Conservation (phyloP, 2,113 vertebrate species). For the Caloenas nicobarica region DNA sequence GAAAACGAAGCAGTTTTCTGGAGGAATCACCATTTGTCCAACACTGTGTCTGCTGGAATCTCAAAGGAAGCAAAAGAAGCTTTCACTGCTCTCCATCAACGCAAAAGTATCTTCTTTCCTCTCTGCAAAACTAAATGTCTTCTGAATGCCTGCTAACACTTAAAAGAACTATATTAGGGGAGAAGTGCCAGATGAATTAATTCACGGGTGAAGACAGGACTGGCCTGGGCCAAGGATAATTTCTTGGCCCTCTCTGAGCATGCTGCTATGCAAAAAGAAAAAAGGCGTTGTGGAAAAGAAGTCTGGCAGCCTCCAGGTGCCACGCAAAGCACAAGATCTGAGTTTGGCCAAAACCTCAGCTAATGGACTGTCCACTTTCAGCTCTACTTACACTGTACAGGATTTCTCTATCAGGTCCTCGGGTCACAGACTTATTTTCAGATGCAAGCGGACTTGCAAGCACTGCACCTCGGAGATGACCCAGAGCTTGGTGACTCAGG, state of each 20-base stretch:
- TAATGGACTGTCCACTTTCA: background rate
- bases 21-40: background rate
- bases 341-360: background rate
- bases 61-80: background rate
- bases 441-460: background rate
- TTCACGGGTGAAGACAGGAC: background rate
- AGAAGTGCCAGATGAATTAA: background rate
- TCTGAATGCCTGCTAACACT: background rate
- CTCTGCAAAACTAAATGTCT: background rate
- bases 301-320: background rate
- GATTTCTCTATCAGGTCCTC: background rate
- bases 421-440: background rate
- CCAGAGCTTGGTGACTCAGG: background rate
- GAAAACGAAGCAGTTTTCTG: background rate
- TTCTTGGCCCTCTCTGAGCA: background rate
- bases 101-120: background rate
- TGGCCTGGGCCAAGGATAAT: background rate
- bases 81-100: background rate
- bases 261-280: background rate
- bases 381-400: background rate
- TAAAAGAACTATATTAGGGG: background rate
- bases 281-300: background rate
- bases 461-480: background rate
- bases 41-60: background rate
- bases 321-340: background rate